Base-by-base conservation (phyloP, 2,113 vertebrate genomes). In the Epinephelus cyanopodus region DNA sequence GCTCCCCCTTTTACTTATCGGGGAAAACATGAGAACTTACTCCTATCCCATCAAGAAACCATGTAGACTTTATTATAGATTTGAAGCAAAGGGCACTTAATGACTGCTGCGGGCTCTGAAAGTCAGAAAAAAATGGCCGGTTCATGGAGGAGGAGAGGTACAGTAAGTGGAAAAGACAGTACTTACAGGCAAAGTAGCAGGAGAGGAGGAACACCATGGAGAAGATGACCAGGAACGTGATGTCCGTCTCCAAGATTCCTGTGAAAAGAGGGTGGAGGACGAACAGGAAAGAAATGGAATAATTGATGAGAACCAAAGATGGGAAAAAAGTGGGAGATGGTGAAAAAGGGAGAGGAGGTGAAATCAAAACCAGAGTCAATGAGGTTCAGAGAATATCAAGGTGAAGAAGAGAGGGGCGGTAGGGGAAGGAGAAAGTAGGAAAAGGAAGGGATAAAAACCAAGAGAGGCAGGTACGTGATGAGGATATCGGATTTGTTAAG, bases 241-340 rank as follows among this genome's bases (percentile, higher is more conserved):
- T 96, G 92, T 98, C 97, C 0, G 97, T 98, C 95, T 98, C 97
- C 93, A 98, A 81, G 92, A 98, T 98, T 48, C 97, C 97, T 98
- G 84, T 42, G 42, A 71, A 68, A 6, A 70, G 18, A 19, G 18
- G 53, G n/a, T 39, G 53, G 27, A 70, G 6, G 19, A 64, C 81
- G 37, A 21, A n/a, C 29, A 64, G 50, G 19, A 57, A 69, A 2
- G 29, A 58, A 69, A 42, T 17, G 39, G 19, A 78, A 79, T 77
- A 47, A 50, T 37, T 64, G 4, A 90, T 45, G 70, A 48, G 58
- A 14, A 53, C 25, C 5, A 52, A 58, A 42, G 19, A 67, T 7
- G 13, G 11, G 33, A n/a, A 33, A 50, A 52, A 11, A 47, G 9
- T 39, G 33, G 15, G 25, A 23, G 5, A 45, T 17, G 37, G 47